Conservation (phyloP, 2,888 invertebrate genomes). For the Octodonta nipae region DNA sequence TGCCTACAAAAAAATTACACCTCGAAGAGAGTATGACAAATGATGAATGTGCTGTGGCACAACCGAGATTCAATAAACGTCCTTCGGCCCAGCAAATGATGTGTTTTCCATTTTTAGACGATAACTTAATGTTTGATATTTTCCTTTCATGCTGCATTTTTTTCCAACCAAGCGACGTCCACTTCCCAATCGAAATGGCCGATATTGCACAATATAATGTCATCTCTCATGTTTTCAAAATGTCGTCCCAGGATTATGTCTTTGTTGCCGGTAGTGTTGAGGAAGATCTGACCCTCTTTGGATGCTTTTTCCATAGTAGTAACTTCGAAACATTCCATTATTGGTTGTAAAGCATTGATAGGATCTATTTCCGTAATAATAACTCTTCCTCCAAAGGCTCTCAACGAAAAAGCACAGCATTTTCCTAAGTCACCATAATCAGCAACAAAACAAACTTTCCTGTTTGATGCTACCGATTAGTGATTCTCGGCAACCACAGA, state of each 20-base stretch:
- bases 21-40: too few species aligned
- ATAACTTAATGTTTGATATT: conserved; percentile 95
- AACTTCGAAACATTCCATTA: conserved; percentile 92
- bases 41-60: conserved; percentile 96
- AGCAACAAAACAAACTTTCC: conserved; percentile 94
- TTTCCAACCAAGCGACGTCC: conserved; percentile 88
- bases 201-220: conserved; percentile 95
- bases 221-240: conserved; percentile 84
- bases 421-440: conserved; percentile 99
- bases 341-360: conserved; percentile 94
- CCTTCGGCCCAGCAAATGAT: conserved; percentile 92
- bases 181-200: conserved; percentile 94
- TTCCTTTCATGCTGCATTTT: conserved; percentile 72
- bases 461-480: conserved; percentile 96
- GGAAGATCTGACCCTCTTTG: conserved; percentile 80
- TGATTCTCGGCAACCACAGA: conserved; percentile 97
- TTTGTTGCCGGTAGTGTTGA: conserved; percentile 94
- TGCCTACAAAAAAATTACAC: too few species aligned
- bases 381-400: conserved; percentile 90
- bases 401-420: conserved; percentile 89
- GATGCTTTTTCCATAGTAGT: conserved; percentile 94
- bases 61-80: conserved; percentile 91
- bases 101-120: conserved; percentile 76
- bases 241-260: conserved; percentile 78
- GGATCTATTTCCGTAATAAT: conserved; percentile 97